Conservation (phyloP, 2,888 invertebrate species). For the Hermaeophaga mercurialis region DNA sequence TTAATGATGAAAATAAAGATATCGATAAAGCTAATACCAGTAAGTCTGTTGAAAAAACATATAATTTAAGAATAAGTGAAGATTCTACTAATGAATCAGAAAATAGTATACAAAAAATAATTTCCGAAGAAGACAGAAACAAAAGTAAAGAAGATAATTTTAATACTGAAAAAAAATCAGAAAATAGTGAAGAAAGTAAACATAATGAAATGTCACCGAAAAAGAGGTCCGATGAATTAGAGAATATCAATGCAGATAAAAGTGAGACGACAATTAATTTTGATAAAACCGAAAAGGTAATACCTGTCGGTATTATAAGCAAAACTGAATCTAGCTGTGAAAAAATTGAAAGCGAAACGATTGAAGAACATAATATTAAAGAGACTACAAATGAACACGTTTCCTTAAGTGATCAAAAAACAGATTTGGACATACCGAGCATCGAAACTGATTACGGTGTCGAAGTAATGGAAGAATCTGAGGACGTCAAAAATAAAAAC, state of each 20-base stretch:
- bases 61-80: conserved; percentile 1
- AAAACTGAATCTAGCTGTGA: too few relatives aligned
- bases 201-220: too few relatives aligned
- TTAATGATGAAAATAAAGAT: conserved; percentile 6
- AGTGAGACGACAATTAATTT: too few relatives aligned
- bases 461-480: not conserved
- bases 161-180: not conserved
- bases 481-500: too few relatives aligned
- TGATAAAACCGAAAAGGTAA: too few relatives aligned
- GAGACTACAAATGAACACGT: not conserved
- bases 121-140: too few relatives aligned
- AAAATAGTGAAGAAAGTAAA: not conserved
- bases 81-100: not conserved
- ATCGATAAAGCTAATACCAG: not conserved
- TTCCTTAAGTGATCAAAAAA: not conserved
- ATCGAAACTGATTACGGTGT: not conserved
- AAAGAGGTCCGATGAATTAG: too few relatives aligned
- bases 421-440: not conserved
- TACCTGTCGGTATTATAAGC: too few relatives aligned
- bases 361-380: not conserved
- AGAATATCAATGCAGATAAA: too few relatives aligned
- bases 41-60: not conserved
- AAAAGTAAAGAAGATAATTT: conserved; percentile 1
- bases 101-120: too few relatives aligned
- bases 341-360: not conserved